A percentile compares a stretch with the other conserved stretches of the same genome.
Evolutionary conservation across 1,140 invertebrate species (phyloP).

Genomic region (Brachionus rotundiformis): DNA sequence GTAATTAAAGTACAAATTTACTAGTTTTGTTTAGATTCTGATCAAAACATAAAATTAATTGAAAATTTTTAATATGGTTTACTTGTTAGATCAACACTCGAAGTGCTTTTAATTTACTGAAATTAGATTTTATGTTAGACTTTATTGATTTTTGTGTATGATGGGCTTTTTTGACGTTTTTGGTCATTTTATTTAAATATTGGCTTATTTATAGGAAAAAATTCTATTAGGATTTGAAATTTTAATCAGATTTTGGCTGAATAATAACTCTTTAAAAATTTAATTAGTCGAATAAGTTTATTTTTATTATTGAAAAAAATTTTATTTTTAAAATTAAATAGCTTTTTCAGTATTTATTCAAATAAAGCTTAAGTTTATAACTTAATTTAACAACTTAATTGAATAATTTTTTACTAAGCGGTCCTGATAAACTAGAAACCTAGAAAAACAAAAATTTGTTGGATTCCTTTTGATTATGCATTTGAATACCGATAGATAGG

Average conservation of each 20-base stretch:
- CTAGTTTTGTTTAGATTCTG: conserved; percentile 2
- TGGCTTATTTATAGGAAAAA: not conserved
- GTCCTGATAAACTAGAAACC: not conserved
- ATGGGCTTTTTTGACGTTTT: not conserved
- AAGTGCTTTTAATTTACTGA: not conserved
- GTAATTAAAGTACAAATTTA: not conserved
- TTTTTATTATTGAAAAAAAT: not conserved
- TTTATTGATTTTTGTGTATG: not conserved
- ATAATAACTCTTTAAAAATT: too few relatives aligned
- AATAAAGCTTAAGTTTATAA: not conserved
- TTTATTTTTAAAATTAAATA: not conserved
- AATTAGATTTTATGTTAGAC: not conserved
- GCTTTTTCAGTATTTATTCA: not conserved
- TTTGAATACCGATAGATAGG: not conserved
- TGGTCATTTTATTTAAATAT: not conserved
- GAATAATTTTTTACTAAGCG: not conserved
- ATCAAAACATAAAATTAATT: not conserved
- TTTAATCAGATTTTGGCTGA: not conserved
- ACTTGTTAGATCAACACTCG: conserved; percentile 5
- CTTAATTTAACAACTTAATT: not conserved
- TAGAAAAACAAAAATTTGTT: not conserved
- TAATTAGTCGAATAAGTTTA: not conserved
- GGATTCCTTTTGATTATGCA: not conserved
- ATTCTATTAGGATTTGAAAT: not conserved
- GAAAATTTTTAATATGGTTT: conserved; percentile 16